Percentiles rank a stretch among this genome's conserved stretches.
These are phyloP conservation scores for Galeopsomyia nigrocyanea DNA, from an alignment of 2,888 invertebrate genomes.

Conservation along the genomic window DNA sequence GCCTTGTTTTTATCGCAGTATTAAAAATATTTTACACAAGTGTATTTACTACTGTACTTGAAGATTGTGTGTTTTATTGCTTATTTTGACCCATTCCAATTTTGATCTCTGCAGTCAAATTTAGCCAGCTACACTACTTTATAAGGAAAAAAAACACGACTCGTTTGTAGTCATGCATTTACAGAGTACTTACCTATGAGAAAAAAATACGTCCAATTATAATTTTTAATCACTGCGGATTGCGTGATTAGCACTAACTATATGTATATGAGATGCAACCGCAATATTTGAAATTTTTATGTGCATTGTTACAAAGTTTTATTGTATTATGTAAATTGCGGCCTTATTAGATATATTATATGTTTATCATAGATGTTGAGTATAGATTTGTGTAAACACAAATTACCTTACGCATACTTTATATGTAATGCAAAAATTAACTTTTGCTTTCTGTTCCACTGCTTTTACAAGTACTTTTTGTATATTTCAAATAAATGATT, in stretches of 20 bases:
- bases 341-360: conserved; percentile 41
- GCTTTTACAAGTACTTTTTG: conserved; percentile 27
- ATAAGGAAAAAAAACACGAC: conserved; percentile 21
- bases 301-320: conserved; percentile 49
- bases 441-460: conserved; percentile 40
- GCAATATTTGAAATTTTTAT: conserved; percentile 46
- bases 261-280: conserved; percentile 32
- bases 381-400: conserved; percentile 45
- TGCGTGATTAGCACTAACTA: conserved; percentile 41
- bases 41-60: conserved; percentile 39
- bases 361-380: conserved; percentile 44
- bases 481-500: conserved; percentile 24
- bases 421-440: conserved; percentile 11
- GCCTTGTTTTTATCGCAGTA: conserved; percentile 35
- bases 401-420: conserved; percentile 41
- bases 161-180: conserved; percentile 46
- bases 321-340: conserved; percentile 47
- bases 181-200: conserved; percentile 30
- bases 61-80: conserved; percentile 28
- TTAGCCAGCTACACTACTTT: conserved; percentile 23
- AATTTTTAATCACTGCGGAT: conserved; percentile 39
- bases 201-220: conserved; percentile 38
- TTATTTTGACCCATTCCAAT: conserved; percentile 37
- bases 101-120: conserved; percentile 45
- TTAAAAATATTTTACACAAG: conserved; percentile 36